Evolutionary conservation across 2,888 invertebrate species (phyloP), one percentile per base, ranked within the genome.

Genomic region (Drosophila buzzatii): DNA sequence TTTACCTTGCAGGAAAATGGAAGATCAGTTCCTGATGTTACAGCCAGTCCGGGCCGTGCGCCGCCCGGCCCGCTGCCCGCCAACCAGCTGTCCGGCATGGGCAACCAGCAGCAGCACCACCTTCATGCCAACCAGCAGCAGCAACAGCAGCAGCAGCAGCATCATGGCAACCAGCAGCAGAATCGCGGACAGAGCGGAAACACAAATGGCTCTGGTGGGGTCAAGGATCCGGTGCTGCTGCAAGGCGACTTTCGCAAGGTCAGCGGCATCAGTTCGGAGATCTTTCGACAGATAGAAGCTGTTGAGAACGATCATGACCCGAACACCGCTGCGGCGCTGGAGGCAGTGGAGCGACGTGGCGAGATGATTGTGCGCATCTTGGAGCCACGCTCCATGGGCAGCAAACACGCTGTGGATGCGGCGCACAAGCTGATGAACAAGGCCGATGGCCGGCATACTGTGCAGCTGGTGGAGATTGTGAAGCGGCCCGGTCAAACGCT

Each of bases 401-500:
- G 98, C 79, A 95, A 97, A 90, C 96, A 96, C 90, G 97, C 97
- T 78, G 95, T 96, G 75, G 98, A 98, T 91, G 96, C 96, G 85
- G 97, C 97, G 87, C 97, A 97, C 93, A 96, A 97, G 92, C 97
- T 98, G 93, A 95, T 97, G 92, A 86, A 92, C 58, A 93, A 93
- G 73, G 92, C 93, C 62, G 93, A 93, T 82, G 94, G 96, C 18
- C 95, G 96, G 85, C 96, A 97, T 92, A 95, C 96, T 82, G 97
- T 98, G 31, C 76, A 97, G 93, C 96, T 99, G 92, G 99, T 99
- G 85, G 99, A 99, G 94, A 99, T 99, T 91, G 98, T 99, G 81
- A 99, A 99, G 94, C 95, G 99, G 87, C 99, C 99, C 0, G 99
- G 99, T 16, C 99, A 99, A 94, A 99, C 99, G 39, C 94, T 99